Base-by-base conservation (phyloP, 2,113 vertebrate species). In the Hirundichthys speculiger region DNA sequence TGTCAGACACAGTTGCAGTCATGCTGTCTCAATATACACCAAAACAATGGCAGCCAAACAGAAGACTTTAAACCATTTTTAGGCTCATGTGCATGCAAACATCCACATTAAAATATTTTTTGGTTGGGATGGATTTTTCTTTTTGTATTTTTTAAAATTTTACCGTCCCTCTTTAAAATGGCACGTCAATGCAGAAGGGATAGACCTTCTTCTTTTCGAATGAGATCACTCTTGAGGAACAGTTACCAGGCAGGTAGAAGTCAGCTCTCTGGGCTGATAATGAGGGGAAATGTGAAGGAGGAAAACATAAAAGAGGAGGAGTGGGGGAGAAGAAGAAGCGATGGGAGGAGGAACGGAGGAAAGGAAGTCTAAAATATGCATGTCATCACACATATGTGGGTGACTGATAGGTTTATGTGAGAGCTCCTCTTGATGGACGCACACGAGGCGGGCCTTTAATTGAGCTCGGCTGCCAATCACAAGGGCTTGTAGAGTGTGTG, bases 331-430 rank as follows among this genome's bases (percentile, higher is more conserved):
- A n/a, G 69, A 50, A 71, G 62, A 51, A 69, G 66, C 46, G 64
- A 56, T 20, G 64, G 72, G 70, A 63, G 46, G 39, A 19, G 8
- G 51, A 71, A 47, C 18, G 70, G 49, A 75, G 73, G 24, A 71
- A 69, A 60, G 54, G 64, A 73, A 64, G 64, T 66, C 75, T 77
- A 50, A 85, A 88, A 91, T 85, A 82, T 88, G 86, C 79, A 81
- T 83, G 82, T 81, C 83, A 85, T 87, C 74, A 65, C 22, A n/a
- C 61, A 52, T 30, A 52, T 83, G 66, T 79, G 73, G 49, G 46
- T 88, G 85, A 91, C 77, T 87, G 88, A 88, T 83, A 77, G 83
- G 61, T 73, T 80, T 83, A 77, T 78, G 75, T 77, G 76, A 78
- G 82, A 77, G 79, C 63, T 56, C 68, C 60, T 75, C 79, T 82